phyloP scores from a whole-genome alignment of 1,140 invertebrate species.

The Cydia pomonella region DNA sequence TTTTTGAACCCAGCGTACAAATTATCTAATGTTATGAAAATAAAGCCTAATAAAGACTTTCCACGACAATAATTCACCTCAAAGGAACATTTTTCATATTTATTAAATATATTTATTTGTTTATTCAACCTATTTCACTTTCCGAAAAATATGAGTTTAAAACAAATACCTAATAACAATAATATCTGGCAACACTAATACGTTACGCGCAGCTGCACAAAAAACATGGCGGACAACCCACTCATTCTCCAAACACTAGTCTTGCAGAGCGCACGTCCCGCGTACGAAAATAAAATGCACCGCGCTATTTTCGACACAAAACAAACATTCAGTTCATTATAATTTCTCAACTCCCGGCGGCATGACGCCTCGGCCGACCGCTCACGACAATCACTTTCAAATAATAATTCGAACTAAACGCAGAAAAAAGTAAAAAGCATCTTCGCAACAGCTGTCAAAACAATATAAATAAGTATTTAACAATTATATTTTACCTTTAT shows the following conservation, averaged over 20 bases:
- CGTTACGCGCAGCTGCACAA: neutral
- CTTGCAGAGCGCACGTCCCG: neutral
- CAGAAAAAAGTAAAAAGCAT: neutral
- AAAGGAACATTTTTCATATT: too few relatives aligned
- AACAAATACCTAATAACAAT: too few relatives aligned
- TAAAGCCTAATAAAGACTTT: too few relatives aligned
- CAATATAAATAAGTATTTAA: neutral
- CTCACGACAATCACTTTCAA: neutral
- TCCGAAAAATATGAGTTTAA: too few relatives aligned
- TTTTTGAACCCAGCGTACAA: too few relatives aligned
- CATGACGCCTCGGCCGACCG: neutral
- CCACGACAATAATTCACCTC: too few relatives aligned
- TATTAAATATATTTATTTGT: too few relatives aligned
- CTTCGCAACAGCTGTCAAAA: slow-evolving; percentile 8
- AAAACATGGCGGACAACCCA: neutral
- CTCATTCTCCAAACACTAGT: neutral
- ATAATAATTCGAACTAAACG: neutral
- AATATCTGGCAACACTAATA: neutral
- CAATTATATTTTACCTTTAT: slow-evolving; percentile 16
- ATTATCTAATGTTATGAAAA: too few relatives aligned
- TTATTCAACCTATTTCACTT: too few relatives aligned
- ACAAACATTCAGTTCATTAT: neutral
- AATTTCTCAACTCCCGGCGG: neutral
- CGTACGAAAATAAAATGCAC: neutral
- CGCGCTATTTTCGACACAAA: neutral